Evolutionary conservation across 2,888 invertebrate genomes (phyloP).

Genomic region (Stictocephala bisonia): DNA sequence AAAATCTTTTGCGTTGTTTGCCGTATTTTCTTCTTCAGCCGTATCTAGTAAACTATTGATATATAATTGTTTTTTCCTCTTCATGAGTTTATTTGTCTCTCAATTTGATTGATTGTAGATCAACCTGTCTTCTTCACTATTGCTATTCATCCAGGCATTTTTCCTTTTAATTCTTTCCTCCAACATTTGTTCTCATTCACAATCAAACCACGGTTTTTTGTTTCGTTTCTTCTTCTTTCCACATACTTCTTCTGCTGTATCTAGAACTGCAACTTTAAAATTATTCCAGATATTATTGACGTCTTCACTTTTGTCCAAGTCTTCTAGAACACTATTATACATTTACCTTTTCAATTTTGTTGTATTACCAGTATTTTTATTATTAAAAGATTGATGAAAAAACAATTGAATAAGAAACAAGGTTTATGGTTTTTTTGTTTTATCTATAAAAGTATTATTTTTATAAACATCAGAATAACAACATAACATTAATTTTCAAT

Average conservation of each 20-base stretch:
- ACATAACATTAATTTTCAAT: too few species aligned
- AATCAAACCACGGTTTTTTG: constrained; percentile 10
- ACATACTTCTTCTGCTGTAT: not conserved
- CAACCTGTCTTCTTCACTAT: not conserved
- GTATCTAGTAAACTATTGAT: not conserved
- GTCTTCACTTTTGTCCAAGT: not conserved
- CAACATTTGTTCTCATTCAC: not conserved
- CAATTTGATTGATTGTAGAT: not conserved
- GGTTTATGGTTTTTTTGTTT: too few species aligned
- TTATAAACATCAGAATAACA: too few species aligned
- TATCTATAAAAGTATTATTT: too few species aligned
- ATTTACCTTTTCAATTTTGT: too few species aligned
- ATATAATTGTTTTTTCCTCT: not conserved
- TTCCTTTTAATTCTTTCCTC: not conserved
- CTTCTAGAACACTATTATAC: too few species aligned
- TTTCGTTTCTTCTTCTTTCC: not conserved
- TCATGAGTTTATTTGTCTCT: not conserved
- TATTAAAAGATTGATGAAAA: too few species aligned
- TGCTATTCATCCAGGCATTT: not conserved
- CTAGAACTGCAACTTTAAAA: too few species aligned
- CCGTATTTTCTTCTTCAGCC: constrained; percentile 9
- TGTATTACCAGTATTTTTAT: too few species aligned
- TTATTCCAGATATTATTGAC: not conserved
- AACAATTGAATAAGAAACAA: too few species aligned
- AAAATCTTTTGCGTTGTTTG: constrained; percentile 12